Percentiles rank a stretch among this genome's conserved stretches.
phyloP scores from a whole-genome alignment of 1,140 invertebrate species.

The Mactra quadrangularis region DNA sequence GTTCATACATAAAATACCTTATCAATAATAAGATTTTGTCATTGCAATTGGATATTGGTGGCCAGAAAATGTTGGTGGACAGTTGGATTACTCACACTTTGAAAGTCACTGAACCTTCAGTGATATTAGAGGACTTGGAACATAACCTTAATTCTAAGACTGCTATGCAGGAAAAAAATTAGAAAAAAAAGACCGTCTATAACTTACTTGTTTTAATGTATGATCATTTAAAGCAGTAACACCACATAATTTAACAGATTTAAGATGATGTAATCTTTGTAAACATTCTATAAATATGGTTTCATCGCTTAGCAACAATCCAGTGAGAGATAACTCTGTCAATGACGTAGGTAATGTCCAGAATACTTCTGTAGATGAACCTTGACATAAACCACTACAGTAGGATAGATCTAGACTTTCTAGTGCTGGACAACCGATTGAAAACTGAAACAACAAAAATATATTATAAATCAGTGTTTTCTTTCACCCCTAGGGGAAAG shows the following conservation, averaged over 20 bases:
- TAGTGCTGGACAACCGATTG: conserved; percentile 75
- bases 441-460: conserved; percentile 70
- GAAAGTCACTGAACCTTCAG: too few species aligned
- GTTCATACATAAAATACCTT: too few species aligned
- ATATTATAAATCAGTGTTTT: conserved; percentile 2
- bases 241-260: conserved; percentile 76
- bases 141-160: too few species aligned
- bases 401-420: conserved; percentile 78
- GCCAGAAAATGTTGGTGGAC: too few species aligned
- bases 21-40: too few species aligned
- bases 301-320: conserved; percentile 73
- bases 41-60: too few species aligned
- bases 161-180: too few species aligned
- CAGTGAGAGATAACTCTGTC: conserved; percentile 76
- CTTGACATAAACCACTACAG: conserved; percentile 72
- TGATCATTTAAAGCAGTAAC: conserved; percentile 77
- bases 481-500: too few species aligned
- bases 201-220: conserved; percentile 72
- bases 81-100: too few species aligned
- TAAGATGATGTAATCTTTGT: conserved; percentile 71
- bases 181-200: too few species aligned
- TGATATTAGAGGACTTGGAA: too few species aligned
- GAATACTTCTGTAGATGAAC: conserved; percentile 71
- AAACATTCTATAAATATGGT: conserved; percentile 76
- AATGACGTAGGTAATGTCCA: conserved; percentile 77